phyloP scores from a whole-genome alignment of 2,113 vertebrate species.

The Oryzias curvinotus region DNA sequence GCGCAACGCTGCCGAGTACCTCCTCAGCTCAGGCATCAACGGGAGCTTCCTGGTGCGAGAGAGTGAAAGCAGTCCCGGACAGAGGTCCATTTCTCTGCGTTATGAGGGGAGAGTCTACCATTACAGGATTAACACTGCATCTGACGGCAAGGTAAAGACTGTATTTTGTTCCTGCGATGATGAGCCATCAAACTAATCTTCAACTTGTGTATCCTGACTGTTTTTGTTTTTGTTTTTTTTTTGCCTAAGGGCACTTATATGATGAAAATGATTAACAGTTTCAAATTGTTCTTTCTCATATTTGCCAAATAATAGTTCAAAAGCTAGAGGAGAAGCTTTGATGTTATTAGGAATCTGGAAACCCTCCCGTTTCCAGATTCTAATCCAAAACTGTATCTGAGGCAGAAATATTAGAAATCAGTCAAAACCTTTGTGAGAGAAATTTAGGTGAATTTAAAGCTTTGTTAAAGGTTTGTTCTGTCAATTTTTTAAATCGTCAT shows the following conservation, averaged over 20 bases:
- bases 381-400: too few species aligned
- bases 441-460: too few species aligned
- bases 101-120: constrained; percentile 98
- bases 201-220: not conserved
- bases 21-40: constrained; percentile 97
- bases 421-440: too few species aligned
- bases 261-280: not conserved
- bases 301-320: too few species aligned
- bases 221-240: not conserved
- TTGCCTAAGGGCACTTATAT: not conserved
- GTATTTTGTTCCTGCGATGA: not conserved
- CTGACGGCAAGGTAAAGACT: constrained; percentile 88
- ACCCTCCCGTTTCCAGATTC: too few species aligned
- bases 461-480: too few species aligned
- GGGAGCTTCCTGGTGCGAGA: constrained; percentile 98
- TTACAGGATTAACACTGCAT: constrained; percentile 98
- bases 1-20: constrained; percentile 94
- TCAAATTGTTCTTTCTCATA: too few species aligned
- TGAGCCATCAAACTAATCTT: not conserved
- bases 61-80: constrained; percentile 97
- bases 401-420: too few species aligned
- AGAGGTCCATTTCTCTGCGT: constrained; percentile 96
- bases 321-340: too few species aligned
- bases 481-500: too few species aligned
- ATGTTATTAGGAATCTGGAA: too few species aligned